Evolutionary conservation across 2,797 vertebrate species (phyloP).

Genomic region (Pelodytes ibericus): DNA sequence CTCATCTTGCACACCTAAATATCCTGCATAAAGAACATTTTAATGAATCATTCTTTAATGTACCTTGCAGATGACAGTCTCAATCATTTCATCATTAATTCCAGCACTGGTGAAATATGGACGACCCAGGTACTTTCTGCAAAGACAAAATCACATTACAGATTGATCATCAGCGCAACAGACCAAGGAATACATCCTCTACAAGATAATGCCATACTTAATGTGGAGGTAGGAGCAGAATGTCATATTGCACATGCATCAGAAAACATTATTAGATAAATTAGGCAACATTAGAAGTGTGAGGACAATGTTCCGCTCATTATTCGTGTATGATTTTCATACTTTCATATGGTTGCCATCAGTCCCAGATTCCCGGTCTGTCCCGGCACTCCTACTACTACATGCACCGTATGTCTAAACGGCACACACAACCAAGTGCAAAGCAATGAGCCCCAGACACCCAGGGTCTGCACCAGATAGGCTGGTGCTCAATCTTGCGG

Average conservation of each 20-base stretch:
- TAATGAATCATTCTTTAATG: background rate
- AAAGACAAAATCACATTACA: conserved; percentile 70
- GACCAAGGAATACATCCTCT: conserved; percentile 77
- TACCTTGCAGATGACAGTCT: conserved; percentile 62
- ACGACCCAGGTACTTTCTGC: conserved; percentile 73
- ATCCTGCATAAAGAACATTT: background rate
- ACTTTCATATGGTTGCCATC: too few relatives aligned
- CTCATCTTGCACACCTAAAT: background rate
- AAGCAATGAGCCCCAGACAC: too few relatives aligned
- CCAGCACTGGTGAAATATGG: conserved; percentile 81
- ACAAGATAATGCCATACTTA: conserved; percentile 75
- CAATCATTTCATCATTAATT: conserved; percentile 82
- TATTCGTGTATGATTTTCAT: too few relatives aligned
- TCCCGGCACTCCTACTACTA: too few relatives aligned
- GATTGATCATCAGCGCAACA: conserved; percentile 74
- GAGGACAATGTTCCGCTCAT: too few relatives aligned
- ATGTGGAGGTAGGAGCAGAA: conserved; percentile 77
- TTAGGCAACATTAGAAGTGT: too few relatives aligned
- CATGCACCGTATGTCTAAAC: too few relatives aligned
- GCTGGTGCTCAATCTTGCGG: too few relatives aligned
- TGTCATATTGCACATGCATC: background rate
- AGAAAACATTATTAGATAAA: too few relatives aligned
- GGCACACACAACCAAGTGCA: too few relatives aligned
- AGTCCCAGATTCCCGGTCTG: too few relatives aligned
- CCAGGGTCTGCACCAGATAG: too few relatives aligned